phyloP scores from a whole-genome alignment of 2,113 vertebrate species.

The Hyperopisus bebe region DNA sequence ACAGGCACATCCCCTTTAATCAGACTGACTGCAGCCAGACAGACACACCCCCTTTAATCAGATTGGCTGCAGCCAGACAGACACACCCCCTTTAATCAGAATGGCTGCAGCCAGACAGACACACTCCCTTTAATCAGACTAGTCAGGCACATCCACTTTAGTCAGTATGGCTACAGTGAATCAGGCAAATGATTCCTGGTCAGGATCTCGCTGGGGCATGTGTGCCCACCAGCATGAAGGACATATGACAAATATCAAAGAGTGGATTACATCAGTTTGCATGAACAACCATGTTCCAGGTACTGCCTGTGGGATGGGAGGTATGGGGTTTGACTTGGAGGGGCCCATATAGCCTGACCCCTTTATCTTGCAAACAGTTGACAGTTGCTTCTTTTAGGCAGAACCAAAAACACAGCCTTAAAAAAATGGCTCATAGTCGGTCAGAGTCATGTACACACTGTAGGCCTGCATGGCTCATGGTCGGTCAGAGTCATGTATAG shows the following conservation, averaged over 20 bases:
- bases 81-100: background rate
- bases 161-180: background rate
- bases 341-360: background rate
- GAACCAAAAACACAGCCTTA: background rate
- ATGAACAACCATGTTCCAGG: background rate
- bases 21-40: background rate
- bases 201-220: background rate
- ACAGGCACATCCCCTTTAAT: background rate
- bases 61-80: background rate
- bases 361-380: background rate
- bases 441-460: background rate
- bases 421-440: background rate
- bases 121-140: background rate
- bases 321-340: background rate
- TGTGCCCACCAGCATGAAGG: background rate
- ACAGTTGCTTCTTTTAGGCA: background rate
- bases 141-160: background rate
- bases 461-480: background rate
- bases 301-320: background rate
- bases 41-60: background rate
- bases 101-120: background rate
- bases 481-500: background rate
- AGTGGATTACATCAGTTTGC: background rate
- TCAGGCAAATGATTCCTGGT: background rate
- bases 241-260: background rate